phyloP scores from a whole-genome alignment of 2,113 vertebrate genomes.

The Alces alces region DNA sequence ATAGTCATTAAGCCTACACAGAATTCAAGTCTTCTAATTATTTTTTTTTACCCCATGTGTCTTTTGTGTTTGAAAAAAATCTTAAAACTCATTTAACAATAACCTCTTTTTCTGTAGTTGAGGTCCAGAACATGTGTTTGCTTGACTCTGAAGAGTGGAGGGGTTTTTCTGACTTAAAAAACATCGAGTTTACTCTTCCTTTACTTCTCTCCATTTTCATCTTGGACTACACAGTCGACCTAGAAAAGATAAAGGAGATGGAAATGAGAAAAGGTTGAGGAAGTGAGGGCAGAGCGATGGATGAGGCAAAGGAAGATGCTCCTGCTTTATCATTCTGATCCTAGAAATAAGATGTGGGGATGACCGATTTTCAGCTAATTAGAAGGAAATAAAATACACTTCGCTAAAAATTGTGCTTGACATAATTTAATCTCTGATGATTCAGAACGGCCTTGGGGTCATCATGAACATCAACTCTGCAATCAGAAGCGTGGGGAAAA shows the following conservation, averaged over 20 bases:
- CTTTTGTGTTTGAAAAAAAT: not conserved
- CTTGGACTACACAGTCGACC: not conserved
- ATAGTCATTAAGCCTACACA: slow-evolving; percentile 38
- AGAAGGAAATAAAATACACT: not conserved
- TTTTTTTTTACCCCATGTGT: not conserved
- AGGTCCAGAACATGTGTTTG: not conserved
- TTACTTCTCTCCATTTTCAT: not conserved
- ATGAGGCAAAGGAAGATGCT: not conserved
- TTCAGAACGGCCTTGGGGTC: not conserved
- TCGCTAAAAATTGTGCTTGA: not conserved
- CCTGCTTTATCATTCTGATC: not conserved
- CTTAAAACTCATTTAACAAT: not conserved
- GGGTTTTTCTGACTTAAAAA: not conserved
- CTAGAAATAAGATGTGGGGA: not conserved
- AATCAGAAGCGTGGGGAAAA: not conserved
- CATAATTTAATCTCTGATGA: slow-evolving; percentile 19
- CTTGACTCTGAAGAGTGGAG: not conserved
- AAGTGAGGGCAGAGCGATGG: fast-evolving
- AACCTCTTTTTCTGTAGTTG: not conserved
- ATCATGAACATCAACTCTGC: not conserved
- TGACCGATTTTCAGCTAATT: not conserved
- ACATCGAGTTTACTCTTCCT: not conserved
- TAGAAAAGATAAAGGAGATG: not conserved
- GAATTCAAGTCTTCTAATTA: not conserved
- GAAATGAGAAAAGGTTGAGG: not conserved